Conservation (phyloP, 92 coral and sea anemone species). For the Virgularia gustaviana region DNA sequence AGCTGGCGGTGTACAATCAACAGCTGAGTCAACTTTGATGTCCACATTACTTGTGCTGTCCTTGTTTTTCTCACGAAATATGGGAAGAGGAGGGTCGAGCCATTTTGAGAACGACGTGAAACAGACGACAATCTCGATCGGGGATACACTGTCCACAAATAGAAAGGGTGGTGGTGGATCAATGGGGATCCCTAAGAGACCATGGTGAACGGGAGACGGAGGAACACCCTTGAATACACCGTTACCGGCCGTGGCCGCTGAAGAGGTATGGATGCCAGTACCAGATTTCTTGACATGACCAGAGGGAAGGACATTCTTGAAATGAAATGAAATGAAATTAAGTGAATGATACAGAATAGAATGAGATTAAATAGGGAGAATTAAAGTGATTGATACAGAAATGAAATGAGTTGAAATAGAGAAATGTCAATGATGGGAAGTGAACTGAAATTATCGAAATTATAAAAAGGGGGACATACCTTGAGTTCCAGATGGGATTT, state of each 20-base stretch:
- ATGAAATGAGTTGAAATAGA: no score
- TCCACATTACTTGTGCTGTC: constrained; percentile 57
- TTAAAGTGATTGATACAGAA: no score
- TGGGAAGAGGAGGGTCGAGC: constrained; percentile 93
- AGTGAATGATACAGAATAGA: neutral
- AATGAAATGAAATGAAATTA: neutral
- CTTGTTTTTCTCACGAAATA: constrained; percentile 72
- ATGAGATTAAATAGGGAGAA: neutral
- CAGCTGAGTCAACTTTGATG: constrained; percentile 49
- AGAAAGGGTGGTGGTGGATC: constrained; percentile 94
- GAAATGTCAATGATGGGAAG: no score
- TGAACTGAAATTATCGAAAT: no score
- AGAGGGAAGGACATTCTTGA: constrained; percentile 77
- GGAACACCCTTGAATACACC: constrained; percentile 72
- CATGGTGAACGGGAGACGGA: constrained; percentile 77
- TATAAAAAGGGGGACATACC: no score
- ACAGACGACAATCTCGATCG: constrained; percentile 79
- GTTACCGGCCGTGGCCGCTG: constrained; percentile 76
- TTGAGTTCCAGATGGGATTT: constrained; percentile 78
- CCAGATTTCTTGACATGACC: constrained; percentile 90
- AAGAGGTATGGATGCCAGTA: constrained; percentile 70
- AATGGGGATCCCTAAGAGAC: constrained; percentile 53
- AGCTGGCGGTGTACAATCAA: constrained; percentile 72
- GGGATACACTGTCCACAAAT: constrained; percentile 86
- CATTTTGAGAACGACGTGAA: constrained; percentile 83